phyloP scores from a whole-genome alignment of 1,140 invertebrate genomes.

The Colletes gigas region DNA sequence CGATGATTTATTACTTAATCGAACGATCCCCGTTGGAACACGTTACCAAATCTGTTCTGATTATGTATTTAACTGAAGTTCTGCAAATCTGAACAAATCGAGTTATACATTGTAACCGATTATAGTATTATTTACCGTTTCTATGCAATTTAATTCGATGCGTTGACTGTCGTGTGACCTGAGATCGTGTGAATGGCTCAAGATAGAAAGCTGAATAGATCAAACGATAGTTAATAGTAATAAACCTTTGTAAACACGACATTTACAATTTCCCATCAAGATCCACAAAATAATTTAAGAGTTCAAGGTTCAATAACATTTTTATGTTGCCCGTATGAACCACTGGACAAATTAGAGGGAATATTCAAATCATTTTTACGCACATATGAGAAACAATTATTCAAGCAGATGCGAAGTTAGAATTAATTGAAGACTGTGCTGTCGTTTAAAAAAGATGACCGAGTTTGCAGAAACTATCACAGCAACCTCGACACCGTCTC shows the following conservation, averaged over 20 bases:
- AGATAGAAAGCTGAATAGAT: too few species aligned
- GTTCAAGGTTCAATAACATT: too few species aligned
- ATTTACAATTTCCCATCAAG: too few species aligned
- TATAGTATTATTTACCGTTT: not conserved
- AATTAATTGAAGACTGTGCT: not conserved
- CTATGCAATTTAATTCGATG: too few species aligned
- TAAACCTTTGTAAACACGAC: too few species aligned
- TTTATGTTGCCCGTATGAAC: too few species aligned
- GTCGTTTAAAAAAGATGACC: constrained; percentile 18
- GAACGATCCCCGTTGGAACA: not conserved
- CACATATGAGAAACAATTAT: not conserved
- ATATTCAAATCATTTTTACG: not conserved
- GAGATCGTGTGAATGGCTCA: too few species aligned
- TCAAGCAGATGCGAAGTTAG: not conserved
- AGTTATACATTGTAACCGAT: not conserved
- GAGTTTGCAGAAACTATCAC: constrained; percentile 23
- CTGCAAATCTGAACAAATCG: too few species aligned
- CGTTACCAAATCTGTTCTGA: not conserved
- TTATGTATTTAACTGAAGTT: not conserved
- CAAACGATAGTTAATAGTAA: too few species aligned
- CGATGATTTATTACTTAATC: constrained; percentile 46
- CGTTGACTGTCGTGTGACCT: too few species aligned
- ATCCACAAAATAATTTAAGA: too few species aligned
- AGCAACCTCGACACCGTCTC: constrained; percentile 20
- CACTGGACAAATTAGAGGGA: too few species aligned